Evolutionary conservation across 2,113 vertebrate genomes (phyloP).

Genomic region (Zosterops lateralis): DNA sequence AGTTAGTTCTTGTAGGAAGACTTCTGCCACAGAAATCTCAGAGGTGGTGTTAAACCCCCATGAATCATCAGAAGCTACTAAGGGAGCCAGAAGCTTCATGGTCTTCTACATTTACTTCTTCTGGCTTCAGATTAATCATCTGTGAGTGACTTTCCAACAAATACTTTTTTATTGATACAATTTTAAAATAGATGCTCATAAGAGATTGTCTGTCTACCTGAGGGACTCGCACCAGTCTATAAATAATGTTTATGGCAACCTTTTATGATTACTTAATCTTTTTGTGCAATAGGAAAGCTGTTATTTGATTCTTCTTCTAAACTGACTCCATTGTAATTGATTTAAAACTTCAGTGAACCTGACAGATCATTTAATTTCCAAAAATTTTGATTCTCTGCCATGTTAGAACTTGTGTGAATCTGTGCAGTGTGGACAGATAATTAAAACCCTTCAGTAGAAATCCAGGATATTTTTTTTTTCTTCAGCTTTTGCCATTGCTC

Average conservation of each 20-base stretch:
- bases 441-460: neutral
- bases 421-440: neutral
- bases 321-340: neutral
- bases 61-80: neutral
- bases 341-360: neutral
- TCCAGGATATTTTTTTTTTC: neutral
- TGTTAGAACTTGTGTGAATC: neutral
- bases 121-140: neutral
- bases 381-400: neutral
- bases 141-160: neutral
- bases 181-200: neutral
- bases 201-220: neutral
- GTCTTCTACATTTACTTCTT: neutral
- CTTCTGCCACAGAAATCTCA: neutral
- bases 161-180: neutral
- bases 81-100: neutral
- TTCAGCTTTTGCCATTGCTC: neutral
- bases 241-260: neutral
- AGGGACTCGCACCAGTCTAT: neutral
- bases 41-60: neutral
- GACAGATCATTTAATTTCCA: neutral
- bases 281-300: neutral
- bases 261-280: neutral
- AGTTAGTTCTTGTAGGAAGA: neutral
- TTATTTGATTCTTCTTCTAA: neutral